Evolutionary conservation across 2,888 invertebrate genomes (phyloP).

Genomic region (Dinocampus coccinellae): DNA sequence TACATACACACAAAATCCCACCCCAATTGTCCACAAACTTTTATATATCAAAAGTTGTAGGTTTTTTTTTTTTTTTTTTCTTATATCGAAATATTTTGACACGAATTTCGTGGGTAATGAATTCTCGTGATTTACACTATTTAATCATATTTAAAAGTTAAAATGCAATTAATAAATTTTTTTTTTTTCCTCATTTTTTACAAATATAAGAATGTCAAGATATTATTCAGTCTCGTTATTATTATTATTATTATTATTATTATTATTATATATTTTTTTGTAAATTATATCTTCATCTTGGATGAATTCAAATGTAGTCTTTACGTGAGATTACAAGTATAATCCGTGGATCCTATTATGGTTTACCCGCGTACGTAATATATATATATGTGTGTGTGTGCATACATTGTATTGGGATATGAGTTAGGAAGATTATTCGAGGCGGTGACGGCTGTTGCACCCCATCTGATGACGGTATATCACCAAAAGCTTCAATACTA

Average conservation of each 20-base stretch:
- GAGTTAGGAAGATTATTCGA: conserved; percentile 57
- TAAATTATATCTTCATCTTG: background rate
- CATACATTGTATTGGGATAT: too few species aligned
- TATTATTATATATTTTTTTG: too few species aligned
- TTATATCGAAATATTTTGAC: conserved; percentile 58
- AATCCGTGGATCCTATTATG: conserved; percentile 62
- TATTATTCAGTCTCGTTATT: too few species aligned
- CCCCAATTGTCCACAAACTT: background rate
- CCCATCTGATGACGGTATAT: conserved; percentile 16
- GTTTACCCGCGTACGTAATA: conserved; percentile 52
- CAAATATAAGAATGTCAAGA: too few species aligned
- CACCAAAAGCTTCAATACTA: conserved; percentile 31
- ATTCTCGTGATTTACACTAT: conserved; percentile 29
- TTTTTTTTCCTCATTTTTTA: too few species aligned
- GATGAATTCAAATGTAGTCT: conserved; percentile 5
- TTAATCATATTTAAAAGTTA: too few species aligned
- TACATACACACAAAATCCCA: conserved; percentile 15
- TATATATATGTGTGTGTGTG: too few species aligned
- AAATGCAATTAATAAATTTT: too few species aligned
- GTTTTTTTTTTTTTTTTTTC: conserved; percentile 46
- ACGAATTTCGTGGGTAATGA: conserved; percentile 49
- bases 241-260: too few species aligned
- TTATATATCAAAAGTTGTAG: conserved; percentile 25
- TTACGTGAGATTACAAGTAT: conserved; percentile 60
- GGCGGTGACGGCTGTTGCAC: conserved; percentile 25